phyloP scores from a whole-genome alignment of 1,140 invertebrate species.

The Trachelipus rathkii region DNA sequence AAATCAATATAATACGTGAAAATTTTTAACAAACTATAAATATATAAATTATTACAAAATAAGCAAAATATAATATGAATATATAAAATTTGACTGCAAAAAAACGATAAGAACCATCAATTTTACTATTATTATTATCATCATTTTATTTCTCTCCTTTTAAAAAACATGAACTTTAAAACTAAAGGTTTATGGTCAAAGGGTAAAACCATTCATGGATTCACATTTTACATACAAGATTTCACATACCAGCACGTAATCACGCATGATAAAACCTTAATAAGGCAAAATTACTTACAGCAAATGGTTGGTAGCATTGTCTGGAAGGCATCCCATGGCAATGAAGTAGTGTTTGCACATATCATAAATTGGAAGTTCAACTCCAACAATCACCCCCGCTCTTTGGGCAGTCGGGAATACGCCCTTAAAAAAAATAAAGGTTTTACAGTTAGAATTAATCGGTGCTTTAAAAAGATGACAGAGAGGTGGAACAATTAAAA shows the following conservation, averaged over 20 bases:
- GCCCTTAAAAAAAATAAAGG: slow-evolving; percentile 60
- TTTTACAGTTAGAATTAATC: too few relatives aligned
- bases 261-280: not conserved
- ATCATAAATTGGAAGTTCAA: slow-evolving; percentile 91
- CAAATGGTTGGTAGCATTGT: slow-evolving; percentile 80
- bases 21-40: too few relatives aligned
- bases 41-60: too few relatives aligned
- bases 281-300: slow-evolving; percentile 59
- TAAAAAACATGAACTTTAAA: not conserved
- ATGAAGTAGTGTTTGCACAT: slow-evolving; percentile 76
- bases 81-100: too few relatives aligned
- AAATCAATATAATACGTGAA: too few relatives aligned
- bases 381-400: slow-evolving; percentile 84
- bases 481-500: too few relatives aligned
- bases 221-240: not conserved
- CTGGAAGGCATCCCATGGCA: slow-evolving; percentile 61
- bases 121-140: too few relatives aligned
- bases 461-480: too few relatives aligned
- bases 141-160: not conserved
- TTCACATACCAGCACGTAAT: not conserved
- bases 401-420: slow-evolving; percentile 85
- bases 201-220: too few relatives aligned
- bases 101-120: too few relatives aligned
- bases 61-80: too few relatives aligned
- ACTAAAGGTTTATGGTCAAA: too few relatives aligned